These are phyloP conservation scores for Eristalis arbustorum DNA, from an alignment of 2,888 invertebrate species.

Conservation along the genomic window DNA sequence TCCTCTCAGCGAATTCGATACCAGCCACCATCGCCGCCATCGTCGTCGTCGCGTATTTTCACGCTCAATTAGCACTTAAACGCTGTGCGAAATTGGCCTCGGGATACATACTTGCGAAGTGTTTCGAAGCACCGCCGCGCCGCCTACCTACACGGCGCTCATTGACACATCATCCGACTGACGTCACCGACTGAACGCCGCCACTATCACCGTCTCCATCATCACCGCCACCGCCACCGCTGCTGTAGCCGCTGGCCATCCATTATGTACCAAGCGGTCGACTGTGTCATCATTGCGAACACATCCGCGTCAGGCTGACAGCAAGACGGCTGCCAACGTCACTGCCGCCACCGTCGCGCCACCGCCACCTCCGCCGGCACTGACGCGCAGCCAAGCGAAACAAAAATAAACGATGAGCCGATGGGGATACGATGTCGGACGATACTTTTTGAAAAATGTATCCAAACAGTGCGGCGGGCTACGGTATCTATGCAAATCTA, in stretches of 20 bases:
- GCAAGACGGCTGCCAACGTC: background rate
- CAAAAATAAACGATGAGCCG: slow-evolving; percentile 59
- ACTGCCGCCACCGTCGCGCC: slow-evolving; percentile 7
- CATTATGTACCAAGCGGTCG: background rate
- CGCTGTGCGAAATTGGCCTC: slow-evolving; percentile 38
- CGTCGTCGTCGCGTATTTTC: background rate
- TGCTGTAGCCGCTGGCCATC: background rate
- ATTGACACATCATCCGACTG: slow-evolving; percentile 26
- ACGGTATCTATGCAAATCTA: background rate
- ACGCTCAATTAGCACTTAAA: slow-evolving; percentile 43
- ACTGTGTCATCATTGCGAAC: slow-evolving; percentile 12
- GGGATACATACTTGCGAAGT: slow-evolving; percentile 2
- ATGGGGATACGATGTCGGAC: slow-evolving; percentile 29
- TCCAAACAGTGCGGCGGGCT: background rate
- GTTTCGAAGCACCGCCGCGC: background rate
- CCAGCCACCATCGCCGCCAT: background rate
- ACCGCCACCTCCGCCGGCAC: background rate
- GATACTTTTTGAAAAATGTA: slow-evolving; percentile 9
- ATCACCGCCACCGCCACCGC: background rate
- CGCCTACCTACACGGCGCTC: slow-evolving; percentile 10
- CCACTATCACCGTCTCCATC: background rate
- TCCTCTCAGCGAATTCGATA: background rate
- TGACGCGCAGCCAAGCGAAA: slow-evolving; percentile 7
- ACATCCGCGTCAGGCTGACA: background rate
- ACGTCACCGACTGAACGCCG: slow-evolving; percentile 45